phyloP scores from a whole-genome alignment of 2,797 vertebrate genomes.

The Hydrophis major region DNA sequence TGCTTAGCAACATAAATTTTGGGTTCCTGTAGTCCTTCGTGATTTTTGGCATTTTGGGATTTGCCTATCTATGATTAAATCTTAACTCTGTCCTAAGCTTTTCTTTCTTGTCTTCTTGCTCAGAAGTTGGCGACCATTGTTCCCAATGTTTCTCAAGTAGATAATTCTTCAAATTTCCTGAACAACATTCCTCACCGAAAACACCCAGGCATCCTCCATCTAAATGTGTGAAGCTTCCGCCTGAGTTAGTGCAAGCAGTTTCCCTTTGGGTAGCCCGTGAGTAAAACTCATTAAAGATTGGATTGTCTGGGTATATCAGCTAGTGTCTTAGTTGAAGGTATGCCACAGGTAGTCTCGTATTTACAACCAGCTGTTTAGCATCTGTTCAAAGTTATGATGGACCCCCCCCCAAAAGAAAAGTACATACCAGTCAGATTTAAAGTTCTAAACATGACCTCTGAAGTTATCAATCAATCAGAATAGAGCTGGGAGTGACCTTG shows the following conservation, averaged over 20 bases:
- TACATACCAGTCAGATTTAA: not conserved
- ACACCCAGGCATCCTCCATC: conserved; percentile 79
- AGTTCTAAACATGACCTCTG: not conserved
- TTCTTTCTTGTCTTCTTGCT: not conserved
- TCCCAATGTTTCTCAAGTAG: conserved; percentile 61
- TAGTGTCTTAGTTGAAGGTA: not conserved
- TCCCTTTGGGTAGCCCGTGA: conserved; percentile 73
- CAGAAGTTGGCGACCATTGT: conserved; percentile 70
- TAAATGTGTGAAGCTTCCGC: conserved; percentile 76
- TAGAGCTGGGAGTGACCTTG: too few relatives aligned
- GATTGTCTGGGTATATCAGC: not conserved
- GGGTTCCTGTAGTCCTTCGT: not conserved
- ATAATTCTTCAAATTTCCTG: conserved; percentile 71
- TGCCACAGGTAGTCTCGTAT: not conserved
- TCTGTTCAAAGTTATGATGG: not conserved
- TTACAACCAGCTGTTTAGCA: not conserved
- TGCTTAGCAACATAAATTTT: not conserved
- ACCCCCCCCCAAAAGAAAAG: not conserved
- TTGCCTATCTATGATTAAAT: not conserved
- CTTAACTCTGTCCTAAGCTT: not conserved
- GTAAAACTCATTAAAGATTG: conserved; percentile 28
- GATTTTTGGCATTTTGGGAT: not conserved
- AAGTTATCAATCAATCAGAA: too few relatives aligned
- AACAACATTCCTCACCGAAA: conserved; percentile 74
- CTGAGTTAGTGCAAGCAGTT: conserved; percentile 70